Conservation (phyloP, 1,140 invertebrate species). For the Polypedilum vanderplanki region DNA sequence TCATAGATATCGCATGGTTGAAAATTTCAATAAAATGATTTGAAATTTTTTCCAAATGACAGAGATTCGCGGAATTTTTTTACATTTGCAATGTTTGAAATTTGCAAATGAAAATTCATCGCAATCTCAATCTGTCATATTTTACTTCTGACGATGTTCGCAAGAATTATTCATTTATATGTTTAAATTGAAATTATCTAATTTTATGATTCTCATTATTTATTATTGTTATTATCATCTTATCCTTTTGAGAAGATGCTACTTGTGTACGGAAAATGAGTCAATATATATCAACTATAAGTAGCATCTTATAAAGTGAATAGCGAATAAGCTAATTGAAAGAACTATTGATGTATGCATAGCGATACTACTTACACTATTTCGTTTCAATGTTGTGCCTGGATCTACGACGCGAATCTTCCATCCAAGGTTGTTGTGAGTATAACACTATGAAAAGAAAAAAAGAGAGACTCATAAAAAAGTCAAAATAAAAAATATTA, state of each 20-base stretch:
- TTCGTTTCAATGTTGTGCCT: constrained; percentile 39
- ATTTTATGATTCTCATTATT: background rate
- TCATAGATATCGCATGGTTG: constrained; percentile 21
- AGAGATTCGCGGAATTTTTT: background rate
- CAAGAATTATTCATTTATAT: background rate
- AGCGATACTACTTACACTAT: constrained; percentile 1
- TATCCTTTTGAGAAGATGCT: background rate
- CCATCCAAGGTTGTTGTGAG: constrained; percentile 86
- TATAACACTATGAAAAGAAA: constrained; percentile 68
- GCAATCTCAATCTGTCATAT: background rate
- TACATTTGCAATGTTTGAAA: background rate
- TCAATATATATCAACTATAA: constrained; percentile 37
- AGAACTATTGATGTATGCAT: background rate
- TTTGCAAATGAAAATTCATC: background rate
- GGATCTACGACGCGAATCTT: constrained; percentile 83
- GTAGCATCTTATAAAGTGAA: constrained; percentile 44
- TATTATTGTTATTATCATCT: background rate
- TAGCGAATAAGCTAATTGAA: constrained; percentile 48
- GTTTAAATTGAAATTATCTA: background rate
- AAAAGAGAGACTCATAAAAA: background rate
- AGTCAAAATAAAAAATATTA: background rate
- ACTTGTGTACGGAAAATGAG: constrained; percentile 21
- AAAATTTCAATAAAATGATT: constrained; percentile 5
- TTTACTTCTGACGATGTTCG: background rate
- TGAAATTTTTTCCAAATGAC: background rate